Base-by-base conservation (phyloP, 2,797 vertebrate species). In the Sylvilagus floridanus region DNA sequence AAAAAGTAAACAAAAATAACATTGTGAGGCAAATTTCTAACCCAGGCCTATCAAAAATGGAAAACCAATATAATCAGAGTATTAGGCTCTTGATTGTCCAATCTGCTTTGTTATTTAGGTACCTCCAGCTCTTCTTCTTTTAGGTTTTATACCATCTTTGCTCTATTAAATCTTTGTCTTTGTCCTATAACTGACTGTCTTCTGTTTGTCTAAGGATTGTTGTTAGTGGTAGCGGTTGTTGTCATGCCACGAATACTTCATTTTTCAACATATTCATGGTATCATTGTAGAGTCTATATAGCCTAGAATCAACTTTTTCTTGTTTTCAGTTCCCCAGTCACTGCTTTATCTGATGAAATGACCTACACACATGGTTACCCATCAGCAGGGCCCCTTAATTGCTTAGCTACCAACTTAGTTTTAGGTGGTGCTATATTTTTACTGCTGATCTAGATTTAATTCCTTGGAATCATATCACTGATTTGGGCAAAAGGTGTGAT, bases 341-440 rank as follows among this genome's bases (percentile, higher is more conserved):
- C 24, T 47, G 22, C 28, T 93, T 92, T 63, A 52, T 69, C 57
- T 75, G 8, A 68, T 32, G 87, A 24, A 92, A 28, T 71, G 85
- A 54, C 9, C 50, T 60, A 42, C 7, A 54, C 57, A 78, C 24
- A 28, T 72, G 35, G 4, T 83, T 73, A 82, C 47, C 37, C 69
- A 52, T 71, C 35, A 69, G 54, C 0, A 42, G 26, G 19, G 37
- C 22, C 4, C 42, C 54, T 65, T 88, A 63, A 72, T 94, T 94
- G 71, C 28, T 84, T 42, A 77, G 21, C 37, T 37, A 84, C 47
- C 37, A 30, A 3, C 77, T 92, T 65, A 78, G 52, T 69, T 85
- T 69, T 78, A 95, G 88, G 83, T 95, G 85, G 62, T 71, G 37
- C 50, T 96, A 37, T 75, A 28, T 8, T 12, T 93, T 96, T 95